Conservation (phyloP, 2,113 vertebrate species). For the Bubalus kerabau region DNA sequence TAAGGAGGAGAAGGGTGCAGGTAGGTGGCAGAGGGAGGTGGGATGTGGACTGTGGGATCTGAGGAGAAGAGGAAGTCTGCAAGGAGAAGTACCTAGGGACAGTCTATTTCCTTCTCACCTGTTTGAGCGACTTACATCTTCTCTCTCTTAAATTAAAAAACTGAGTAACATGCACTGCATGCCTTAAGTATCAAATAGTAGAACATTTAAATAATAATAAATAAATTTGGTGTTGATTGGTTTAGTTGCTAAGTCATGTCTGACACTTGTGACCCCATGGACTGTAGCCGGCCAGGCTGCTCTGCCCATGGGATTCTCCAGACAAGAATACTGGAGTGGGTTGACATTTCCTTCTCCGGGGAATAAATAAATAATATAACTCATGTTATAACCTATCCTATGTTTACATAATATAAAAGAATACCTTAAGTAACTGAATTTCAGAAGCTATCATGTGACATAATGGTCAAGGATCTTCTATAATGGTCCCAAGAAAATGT, state of each 20-base stretch:
- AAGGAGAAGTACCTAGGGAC: background rate
- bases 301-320: background rate
- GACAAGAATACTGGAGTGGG: background rate
- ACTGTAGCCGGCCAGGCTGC: background rate
- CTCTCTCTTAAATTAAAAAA: background rate
- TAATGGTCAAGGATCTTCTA: background rate
- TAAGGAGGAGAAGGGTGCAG: background rate
- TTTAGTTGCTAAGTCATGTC: background rate
- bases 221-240: background rate
- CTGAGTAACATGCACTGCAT: background rate
- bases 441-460: background rate
- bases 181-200: background rate
- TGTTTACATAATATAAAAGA: background rate
- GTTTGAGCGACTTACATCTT: background rate
- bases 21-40: too few species aligned
- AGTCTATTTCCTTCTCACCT: background rate
- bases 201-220: background rate
- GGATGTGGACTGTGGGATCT: accelerated
- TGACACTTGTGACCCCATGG: background rate
- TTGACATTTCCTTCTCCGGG: background rate
- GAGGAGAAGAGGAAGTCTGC: background rate
- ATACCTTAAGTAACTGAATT: background rate
- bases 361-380: background rate
- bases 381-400: too few species aligned
- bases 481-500: background rate